Percentiles rank a stretch among this genome's conserved stretches.
Evolutionary conservation across 2,797 vertebrate species (phyloP).

Genomic region (Syncerus caffer): DNA sequence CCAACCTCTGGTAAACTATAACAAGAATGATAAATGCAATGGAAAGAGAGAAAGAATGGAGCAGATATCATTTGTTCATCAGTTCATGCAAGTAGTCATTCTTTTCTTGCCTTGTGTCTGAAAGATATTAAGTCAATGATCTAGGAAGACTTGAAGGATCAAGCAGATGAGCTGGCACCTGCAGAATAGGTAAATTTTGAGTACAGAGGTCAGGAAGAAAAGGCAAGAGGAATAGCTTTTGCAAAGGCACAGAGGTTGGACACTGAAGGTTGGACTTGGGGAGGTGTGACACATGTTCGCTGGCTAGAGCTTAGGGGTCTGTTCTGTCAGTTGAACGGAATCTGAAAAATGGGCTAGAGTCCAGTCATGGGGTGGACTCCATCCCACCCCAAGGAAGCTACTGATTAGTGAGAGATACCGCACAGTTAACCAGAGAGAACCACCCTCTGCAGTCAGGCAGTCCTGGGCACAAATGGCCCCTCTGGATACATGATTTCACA

Average conservation of each 20-base stretch:
- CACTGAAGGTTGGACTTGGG: background rate
- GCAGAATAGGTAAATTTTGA: background rate
- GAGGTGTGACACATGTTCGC: background rate
- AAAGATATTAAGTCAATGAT: background rate
- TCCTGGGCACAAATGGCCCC: background rate
- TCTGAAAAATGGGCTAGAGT: background rate
- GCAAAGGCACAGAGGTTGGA: background rate
- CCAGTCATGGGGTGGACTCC: background rate
- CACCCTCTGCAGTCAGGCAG: background rate
- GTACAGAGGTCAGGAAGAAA: background rate
- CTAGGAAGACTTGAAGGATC: background rate
- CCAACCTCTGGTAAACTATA: background rate
- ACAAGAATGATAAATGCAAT: background rate
- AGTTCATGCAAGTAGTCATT: background rate
- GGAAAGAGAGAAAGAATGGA: background rate
- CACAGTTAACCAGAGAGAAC: background rate
- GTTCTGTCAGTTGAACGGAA: background rate
- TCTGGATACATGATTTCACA: background rate
- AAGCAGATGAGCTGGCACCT: background rate
- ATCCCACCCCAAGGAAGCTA: background rate
- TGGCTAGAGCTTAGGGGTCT: background rate
- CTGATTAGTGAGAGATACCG: background rate
- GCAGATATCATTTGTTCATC: background rate
- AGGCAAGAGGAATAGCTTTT: background rate
- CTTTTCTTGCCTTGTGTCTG: background rate